phyloP scores from a whole-genome alignment of 2,888 invertebrate genomes.

The Stenolophus ochropezus region DNA sequence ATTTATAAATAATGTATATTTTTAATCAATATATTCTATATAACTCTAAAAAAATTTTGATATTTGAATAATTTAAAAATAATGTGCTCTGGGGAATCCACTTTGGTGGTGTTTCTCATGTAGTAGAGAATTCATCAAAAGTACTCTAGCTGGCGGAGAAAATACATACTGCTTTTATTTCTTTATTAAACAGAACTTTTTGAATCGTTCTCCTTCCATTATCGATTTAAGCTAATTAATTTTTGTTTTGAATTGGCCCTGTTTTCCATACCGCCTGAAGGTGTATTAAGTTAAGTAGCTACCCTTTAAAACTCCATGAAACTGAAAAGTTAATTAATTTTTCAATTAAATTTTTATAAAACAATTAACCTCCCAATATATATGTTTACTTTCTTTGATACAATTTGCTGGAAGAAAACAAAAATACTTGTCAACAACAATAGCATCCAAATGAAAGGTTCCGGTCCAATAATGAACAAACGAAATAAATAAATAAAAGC shows the following conservation, averaged over 20 bases:
- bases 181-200: neutral
- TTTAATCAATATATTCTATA: too few species aligned
- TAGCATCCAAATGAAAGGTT: constrained; percentile 10
- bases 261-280: neutral
- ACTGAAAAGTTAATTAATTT: constrained; percentile 28
- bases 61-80: too few species aligned
- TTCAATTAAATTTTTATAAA: constrained; percentile 17
- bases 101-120: too few species aligned
- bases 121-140: too few species aligned
- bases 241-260: neutral
- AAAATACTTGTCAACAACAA: neutral
- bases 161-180: neutral
- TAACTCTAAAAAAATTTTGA: too few species aligned
- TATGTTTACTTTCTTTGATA: neutral
- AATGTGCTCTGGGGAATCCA: too few species aligned
- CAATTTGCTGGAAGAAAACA: neutral
- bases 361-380: neutral
- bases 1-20: too few species aligned
- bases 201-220: neutral
- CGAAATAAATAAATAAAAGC: constrained; percentile 41
- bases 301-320: neutral
- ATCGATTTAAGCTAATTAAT: neutral
- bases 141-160: too few species aligned
- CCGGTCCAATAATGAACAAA: constrained; percentile 17
- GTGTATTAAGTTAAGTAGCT: neutral